These are phyloP conservation scores for Pangasius djambal DNA, from an alignment of 2,797 vertebrate species.

Conservation along the genomic window DNA sequence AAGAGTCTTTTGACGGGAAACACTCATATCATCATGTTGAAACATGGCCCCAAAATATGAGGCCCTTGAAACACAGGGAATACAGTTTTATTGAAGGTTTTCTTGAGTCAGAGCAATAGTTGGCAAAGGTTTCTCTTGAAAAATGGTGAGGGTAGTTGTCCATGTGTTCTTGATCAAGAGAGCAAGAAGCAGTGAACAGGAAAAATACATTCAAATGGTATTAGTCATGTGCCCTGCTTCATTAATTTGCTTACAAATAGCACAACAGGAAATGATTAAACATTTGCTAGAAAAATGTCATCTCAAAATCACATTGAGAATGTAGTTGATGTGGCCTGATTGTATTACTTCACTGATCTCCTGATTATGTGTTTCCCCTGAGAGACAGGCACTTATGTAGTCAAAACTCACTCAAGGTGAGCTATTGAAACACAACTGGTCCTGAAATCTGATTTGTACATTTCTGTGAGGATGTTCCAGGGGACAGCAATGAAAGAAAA, in stretches of 20 bases:
- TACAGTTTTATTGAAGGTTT: background rate
- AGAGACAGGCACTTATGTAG: background rate
- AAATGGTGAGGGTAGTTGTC: background rate
- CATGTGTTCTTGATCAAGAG: conserved; percentile 41
- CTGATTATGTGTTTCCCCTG: background rate
- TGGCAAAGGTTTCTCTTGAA: background rate
- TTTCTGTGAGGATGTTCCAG: background rate
- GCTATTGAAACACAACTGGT: background rate
- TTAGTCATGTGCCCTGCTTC: conserved; percentile 20
- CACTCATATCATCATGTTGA: conserved; percentile 18
- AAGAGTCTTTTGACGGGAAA: conserved; percentile 10
- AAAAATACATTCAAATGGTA: background rate
- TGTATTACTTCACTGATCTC: background rate
- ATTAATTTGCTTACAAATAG: background rate
- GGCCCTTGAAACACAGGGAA: conserved; percentile 8
- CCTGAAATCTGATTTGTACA: background rate
- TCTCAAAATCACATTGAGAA: background rate
- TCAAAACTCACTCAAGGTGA: background rate
- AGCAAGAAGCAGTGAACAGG: conserved; percentile 1
- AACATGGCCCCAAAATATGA: conserved; percentile 22
- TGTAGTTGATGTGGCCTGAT: background rate
- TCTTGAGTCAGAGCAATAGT: conserved; percentile 12
- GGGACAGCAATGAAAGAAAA: background rate
- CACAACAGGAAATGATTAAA: conserved; percentile 24
- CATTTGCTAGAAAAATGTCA: background rate